Evolutionary conservation across 2,888 invertebrate genomes (phyloP).

Genomic region (Mongoloraphidia duomilia): DNA sequence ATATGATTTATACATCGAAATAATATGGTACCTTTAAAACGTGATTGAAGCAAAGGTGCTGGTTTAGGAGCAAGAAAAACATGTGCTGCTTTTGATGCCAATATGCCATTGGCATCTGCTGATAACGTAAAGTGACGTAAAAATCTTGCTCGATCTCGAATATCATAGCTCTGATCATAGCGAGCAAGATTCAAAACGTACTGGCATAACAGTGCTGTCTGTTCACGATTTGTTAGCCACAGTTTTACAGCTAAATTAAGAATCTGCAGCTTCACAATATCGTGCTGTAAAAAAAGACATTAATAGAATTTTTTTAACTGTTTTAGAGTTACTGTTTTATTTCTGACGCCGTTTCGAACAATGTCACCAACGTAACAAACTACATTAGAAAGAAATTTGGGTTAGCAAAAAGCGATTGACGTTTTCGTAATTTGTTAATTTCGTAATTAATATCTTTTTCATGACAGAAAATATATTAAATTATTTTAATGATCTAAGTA

Average conservation of each 20-base stretch:
- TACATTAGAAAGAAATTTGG: no score
- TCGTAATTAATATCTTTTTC: no score
- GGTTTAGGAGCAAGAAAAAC: slow-evolving; percentile 89
- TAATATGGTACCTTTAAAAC: slow-evolving; percentile 47
- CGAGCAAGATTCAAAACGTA: slow-evolving; percentile 90
- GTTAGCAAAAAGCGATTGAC: not conserved
- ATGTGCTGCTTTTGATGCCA: slow-evolving; percentile 56
- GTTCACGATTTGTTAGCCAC: slow-evolving; percentile 73
- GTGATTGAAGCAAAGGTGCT: slow-evolving; percentile 78
- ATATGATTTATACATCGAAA: no score
- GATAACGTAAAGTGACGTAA: slow-evolving; percentile 66
- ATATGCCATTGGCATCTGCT: slow-evolving; percentile 32
- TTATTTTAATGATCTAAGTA: no score
- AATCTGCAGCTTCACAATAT: slow-evolving; percentile 90
- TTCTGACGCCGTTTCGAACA: no score
- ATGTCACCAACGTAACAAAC: no score
- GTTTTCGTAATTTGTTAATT: no score
- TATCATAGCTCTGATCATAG: slow-evolving; percentile 96
- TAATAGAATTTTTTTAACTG: not conserved
- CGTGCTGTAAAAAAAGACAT: slow-evolving; percentile 47
- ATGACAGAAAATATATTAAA: no score
- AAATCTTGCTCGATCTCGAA: slow-evolving; percentile 86
- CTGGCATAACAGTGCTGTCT: slow-evolving; percentile 74
- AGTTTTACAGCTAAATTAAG: slow-evolving; percentile 90
- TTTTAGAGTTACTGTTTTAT: not conserved